Evolutionary conservation across 2,113 vertebrate species (phyloP), one percentile per base, ranked within the genome.

Genomic region (Pygoscelis antarcticus): DNA sequence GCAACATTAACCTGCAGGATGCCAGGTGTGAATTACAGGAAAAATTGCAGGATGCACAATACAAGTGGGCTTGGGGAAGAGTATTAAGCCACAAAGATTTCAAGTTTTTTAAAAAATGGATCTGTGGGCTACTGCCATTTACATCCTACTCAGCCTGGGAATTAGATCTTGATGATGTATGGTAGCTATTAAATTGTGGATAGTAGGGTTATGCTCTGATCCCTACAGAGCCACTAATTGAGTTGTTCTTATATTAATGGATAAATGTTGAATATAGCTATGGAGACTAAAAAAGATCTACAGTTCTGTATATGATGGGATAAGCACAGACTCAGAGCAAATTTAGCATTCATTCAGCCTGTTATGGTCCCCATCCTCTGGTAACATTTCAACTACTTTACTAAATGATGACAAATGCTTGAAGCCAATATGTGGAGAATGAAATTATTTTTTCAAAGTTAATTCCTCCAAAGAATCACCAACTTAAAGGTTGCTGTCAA

Each of bases 341-440:
- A 95, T 95, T 97, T 77, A 96, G 40, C 76, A 90, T 97, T 97
- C 86, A 84, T 97, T 92, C 93, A 92, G 26, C 40, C 76, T 91
- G 85, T 69, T 77, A 42, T 77, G 64, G 58, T 96, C 75, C 60
- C 77, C 17, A 83, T 94, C 49, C 80, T 97, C 77, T 30, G 38
- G 68, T 96, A 97, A 94, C 51, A 94, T 97, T 98, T 98, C 93
- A 96, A 30, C 83, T 91, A 26, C 76, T 96, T 97, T 93, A 80
- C 89, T 97, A 98, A 98, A 98, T 97, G 42, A 97, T 98, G 97
- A 98, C 90, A 98, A 97, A 98, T 97, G 89, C 38, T 72, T 40
- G 36, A 97, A 95, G 90, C 64, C 49, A 95, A 84, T 95, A 98
- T 87, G 68, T 86, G 90, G 79, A 91, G 88, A 97, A 97, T 89